Percentiles rank a stretch among this genome's conserved stretches.
phyloP scores from a whole-genome alignment of 2,797 vertebrate species.

The Manis javanica region DNA sequence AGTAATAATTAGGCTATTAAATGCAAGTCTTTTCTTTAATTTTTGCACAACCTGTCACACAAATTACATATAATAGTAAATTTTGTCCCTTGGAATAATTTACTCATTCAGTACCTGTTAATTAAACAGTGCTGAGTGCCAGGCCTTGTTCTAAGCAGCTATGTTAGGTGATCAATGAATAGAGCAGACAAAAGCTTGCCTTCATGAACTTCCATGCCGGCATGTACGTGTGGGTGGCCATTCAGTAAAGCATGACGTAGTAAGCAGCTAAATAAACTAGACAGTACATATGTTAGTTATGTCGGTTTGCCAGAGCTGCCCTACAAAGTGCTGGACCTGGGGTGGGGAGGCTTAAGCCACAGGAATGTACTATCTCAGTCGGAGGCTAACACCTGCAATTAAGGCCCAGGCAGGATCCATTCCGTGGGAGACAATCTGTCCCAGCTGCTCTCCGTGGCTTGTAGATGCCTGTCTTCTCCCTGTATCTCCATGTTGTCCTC shows the following conservation, averaged over 20 bases:
- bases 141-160: background rate
- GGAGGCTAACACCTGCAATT: background rate
- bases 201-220: background rate
- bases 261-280: background rate
- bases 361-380: background rate
- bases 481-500: too few species aligned
- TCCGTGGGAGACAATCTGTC: background rate
- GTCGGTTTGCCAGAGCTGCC: background rate
- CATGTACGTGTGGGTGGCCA: background rate
- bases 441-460: background rate
- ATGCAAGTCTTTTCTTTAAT: background rate
- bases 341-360: too few species aligned
- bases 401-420: rapidly evolving
- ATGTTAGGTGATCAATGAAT: background rate
- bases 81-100: background rate
- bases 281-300: too few species aligned
- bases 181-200: too few species aligned
- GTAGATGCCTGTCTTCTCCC: background rate
- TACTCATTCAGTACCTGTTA: background rate
- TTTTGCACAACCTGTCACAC: background rate
- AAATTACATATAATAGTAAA: background rate
- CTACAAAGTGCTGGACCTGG: background rate
- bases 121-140: background rate
- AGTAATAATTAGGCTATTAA: background rate
- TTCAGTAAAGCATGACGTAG: too few species aligned